A percentile compares a stretch with the other conserved stretches of the same genome.
phyloP scores from a whole-genome alignment of 2,113 vertebrate species.

The Patagioenas fasciata region DNA sequence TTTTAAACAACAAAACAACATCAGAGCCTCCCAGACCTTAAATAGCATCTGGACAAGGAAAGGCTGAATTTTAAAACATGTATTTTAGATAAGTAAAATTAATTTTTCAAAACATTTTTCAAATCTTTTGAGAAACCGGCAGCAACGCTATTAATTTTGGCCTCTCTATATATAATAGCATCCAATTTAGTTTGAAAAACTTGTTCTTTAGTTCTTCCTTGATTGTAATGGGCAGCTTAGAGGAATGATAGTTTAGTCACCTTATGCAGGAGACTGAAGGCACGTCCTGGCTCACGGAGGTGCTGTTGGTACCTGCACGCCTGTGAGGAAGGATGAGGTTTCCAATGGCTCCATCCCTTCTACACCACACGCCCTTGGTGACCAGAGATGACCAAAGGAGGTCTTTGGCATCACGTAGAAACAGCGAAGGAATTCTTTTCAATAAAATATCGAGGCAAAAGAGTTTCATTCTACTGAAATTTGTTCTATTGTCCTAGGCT shows the following conservation, averaged over 20 bases:
- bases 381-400: neutral
- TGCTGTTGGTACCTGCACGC: accelerated
- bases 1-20: neutral
- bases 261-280: neutral
- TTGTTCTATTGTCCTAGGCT: neutral
- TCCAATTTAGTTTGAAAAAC: neutral
- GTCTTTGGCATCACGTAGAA: neutral
- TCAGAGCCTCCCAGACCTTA: neutral
- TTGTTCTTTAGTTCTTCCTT: neutral
- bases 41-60: neutral
- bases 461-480: neutral
- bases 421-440: neutral
- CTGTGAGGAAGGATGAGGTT: neutral
- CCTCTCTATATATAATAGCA: neutral
- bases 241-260: neutral
- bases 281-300: neutral
- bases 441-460: neutral
- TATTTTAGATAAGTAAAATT: neutral
- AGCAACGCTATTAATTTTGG: neutral
- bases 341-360: neutral
- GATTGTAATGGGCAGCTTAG: neutral
- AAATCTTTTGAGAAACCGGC: neutral
- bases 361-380: neutral
- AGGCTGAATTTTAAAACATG: neutral
- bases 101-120: neutral